Base-by-base conservation (phyloP, 2,113 vertebrate species). In the Neodontobutis hainanensis region DNA sequence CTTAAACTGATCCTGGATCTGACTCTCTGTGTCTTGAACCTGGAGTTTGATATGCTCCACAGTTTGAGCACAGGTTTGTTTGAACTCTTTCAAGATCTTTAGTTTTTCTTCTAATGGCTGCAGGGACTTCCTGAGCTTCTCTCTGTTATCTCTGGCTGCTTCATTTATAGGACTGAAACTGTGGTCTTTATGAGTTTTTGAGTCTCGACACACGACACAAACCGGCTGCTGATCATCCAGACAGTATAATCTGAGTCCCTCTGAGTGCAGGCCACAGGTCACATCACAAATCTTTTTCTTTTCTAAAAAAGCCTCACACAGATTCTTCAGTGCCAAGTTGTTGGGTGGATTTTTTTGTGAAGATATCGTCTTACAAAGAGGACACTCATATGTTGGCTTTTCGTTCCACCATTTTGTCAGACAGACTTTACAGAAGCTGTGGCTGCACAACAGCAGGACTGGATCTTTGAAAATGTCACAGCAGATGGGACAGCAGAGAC, bases 181-280 rank as follows among this genome's bases (percentile, higher is more conserved):
- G 6, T 55, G 51, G 3, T 36, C 51, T 34, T 55, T 36, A 11
- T 55, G 51, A 3, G 34, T 34, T 3, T 5, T 35, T 11, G 51
- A 55, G 12, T 55, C 51, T 12, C 51, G 32, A 36, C 51, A 55
- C 11, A 55, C 51, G 4, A 55, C 51, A 55, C 51, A 55, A 34
- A 55, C 34, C 1, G 51, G 51, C 34, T 55, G 4, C 12, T 36
- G 32, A 32, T 55, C 51, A 5, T 6, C 3, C 34, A 55, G 12
- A 55, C 51, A 55, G 12, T n/a, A 55, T 2, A 55, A 34, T 12
- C 35, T 12, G 4, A 55, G 34, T 55, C 34, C 36, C 34, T 55
- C 51, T n/a, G 34, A n/a, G 32, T 55, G 51, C 34, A 36, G 5
- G 6, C 34, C 4, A 4, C 51, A 55, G 10, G 3, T 36, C 51